Percentiles rank a stretch among this genome's conserved stretches.
Conservation (phyloP, 2,888 invertebrate genomes). For the Trimorus sp. region DNA sequence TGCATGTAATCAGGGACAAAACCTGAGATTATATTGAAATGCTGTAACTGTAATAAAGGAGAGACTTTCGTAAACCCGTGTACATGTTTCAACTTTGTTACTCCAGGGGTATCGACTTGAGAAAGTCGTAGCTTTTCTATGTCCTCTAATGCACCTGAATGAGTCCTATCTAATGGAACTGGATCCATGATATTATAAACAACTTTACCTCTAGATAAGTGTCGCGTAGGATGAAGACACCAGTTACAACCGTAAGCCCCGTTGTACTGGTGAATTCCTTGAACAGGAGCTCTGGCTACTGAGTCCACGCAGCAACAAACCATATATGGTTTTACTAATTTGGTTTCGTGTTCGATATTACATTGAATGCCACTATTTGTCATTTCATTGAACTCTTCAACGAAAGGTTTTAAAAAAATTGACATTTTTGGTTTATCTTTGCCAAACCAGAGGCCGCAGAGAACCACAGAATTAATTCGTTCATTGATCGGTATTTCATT, state of each 20-base stretch:
- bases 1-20: slow-evolving; percentile 20
- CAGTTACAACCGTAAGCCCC: slow-evolving; percentile 1
- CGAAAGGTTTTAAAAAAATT: slow-evolving; percentile 4
- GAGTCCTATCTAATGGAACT: neutral
- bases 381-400: slow-evolving; percentile 5
- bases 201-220: too few species aligned
- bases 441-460: slow-evolving; percentile 1
- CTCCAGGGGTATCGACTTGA: neutral
- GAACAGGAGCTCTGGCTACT: neutral
- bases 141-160: neutral
- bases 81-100: neutral
- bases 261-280: slow-evolving; percentile 14
- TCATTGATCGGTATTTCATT: slow-evolving; percentile 7
- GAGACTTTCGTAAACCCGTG: slow-evolving; percentile 9
- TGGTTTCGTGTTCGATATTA: neutral
- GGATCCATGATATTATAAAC: neutral
- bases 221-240: slow-evolving; percentile 8
- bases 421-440: neutral
- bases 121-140: neutral
- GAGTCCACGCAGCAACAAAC: slow-evolving; percentile 10
- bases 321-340: neutral
- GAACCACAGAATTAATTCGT: neutral
- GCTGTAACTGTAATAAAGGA: neutral
- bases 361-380: neutral
- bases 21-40: slow-evolving; percentile 7